These are phyloP conservation scores for Drepana arcuata DNA, from an alignment of 1,140 invertebrate species.

Conservation along the genomic window DNA sequence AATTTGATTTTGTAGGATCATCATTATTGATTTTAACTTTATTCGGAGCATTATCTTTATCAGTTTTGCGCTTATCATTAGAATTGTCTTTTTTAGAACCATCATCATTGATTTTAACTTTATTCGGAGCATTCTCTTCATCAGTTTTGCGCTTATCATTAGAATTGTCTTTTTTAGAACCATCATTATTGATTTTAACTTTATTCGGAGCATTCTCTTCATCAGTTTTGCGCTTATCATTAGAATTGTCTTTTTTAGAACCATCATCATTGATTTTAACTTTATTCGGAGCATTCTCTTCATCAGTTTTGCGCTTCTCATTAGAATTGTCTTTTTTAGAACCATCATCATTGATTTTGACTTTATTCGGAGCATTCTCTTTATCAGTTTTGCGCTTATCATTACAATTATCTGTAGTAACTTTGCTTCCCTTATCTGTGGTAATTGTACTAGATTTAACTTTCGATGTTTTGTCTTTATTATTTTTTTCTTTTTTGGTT, in stretches of 20 bases:
- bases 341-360: constrained; percentile 2
- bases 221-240: constrained; percentile 1
- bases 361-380: constrained; percentile 1
- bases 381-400: constrained; percentile 2
- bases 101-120: neutral
- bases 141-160: neutral
- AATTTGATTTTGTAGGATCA: too few relatives aligned
- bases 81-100: neutral
- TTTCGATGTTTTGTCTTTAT: constrained; percentile 2
- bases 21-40: too few relatives aligned
- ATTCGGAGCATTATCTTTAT: too few relatives aligned
- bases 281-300: too few relatives aligned
- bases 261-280: constrained; percentile 1
- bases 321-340: neutral
- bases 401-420: neutral
- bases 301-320: neutral
- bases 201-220: constrained; percentile 1
- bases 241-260: neutral
- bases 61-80: too few relatives aligned
- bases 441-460: neutral
- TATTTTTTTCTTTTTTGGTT: constrained; percentile 1
- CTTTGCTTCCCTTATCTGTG: constrained; percentile 1
- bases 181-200: neutral
- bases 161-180: neutral
- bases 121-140: constrained; percentile 1